Evolutionary conservation across 1,140 invertebrate species (phyloP), one percentile per base, ranked within the genome.

Genomic region (Micrasema minimum): DNA sequence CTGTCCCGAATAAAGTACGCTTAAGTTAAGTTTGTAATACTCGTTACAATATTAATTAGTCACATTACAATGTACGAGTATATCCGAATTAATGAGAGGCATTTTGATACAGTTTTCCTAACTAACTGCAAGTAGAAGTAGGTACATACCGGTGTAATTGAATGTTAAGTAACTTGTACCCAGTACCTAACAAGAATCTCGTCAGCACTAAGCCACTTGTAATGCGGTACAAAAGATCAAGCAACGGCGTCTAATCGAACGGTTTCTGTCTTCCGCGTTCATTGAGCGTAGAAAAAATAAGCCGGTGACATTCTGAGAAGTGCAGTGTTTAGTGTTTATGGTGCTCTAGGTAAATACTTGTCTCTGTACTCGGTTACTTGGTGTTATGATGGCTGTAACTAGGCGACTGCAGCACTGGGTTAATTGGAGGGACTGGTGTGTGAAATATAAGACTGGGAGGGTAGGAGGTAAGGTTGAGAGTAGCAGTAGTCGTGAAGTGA

Each of bases 161-260:
- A 16, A n/a, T 14, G 12, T 46, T 16, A 14, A 16, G 43, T 14
- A 46, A 6, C 16, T 46, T 46, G 43, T 46, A 14, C 0, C 16
- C 11, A 9, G 43, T 46, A 14, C 11, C 10, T 16, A 12, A 23
- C 26, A 31, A 11, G 18, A 22, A 50, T 0, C 9, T 31, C 26
- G 14, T 14, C 22, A 31, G 51, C 9, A 31, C 23, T 14, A 14
- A 5, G 23, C 31, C 14, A 53, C 22, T 2, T 31, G 20, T 12
- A n/a, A 43, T 16, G 45, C 45, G 45, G 45, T 2, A 5, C 51
- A 23, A 14, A 38, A 62, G 59, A 62, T 45, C 38, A 62, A 45
- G 59, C 59, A 62, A 62, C 59, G 59, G 59, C 55, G 59, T 62
- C 59, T 62, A 10, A 14, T 5, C 1, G 22, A 46, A 45, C 38